Conservation (phyloP, 2,113 vertebrate genomes). For the Mugil cephalus region DNA sequence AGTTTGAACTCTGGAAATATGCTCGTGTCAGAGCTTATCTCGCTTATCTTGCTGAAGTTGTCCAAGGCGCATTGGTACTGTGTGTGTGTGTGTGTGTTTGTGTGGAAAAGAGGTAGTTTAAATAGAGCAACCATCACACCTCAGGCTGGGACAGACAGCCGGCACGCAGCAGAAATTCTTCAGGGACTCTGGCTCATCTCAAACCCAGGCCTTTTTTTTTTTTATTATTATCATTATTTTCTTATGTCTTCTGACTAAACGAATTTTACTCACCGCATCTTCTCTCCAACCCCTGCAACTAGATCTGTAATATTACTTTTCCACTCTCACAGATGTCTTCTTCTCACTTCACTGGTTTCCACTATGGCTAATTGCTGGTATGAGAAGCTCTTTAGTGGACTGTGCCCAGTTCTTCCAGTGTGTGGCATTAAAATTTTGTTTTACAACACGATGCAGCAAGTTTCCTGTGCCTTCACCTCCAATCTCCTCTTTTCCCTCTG, state of each 20-base stretch:
- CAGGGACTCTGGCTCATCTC: conserved; percentile 41
- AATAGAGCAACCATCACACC: conserved; percentile 51
- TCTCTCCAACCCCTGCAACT: conserved; percentile 12
- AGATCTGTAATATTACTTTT: conserved; percentile 31
- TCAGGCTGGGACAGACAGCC: conserved; percentile 43
- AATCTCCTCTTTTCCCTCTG: neutral
- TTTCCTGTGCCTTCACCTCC: conserved; percentile 27
- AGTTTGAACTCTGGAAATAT: conserved; percentile 68
- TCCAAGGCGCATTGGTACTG: conserved; percentile 52
- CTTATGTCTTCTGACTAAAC: conserved; percentile 14
- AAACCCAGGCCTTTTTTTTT: conserved; percentile 12
- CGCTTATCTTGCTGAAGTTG: conserved; percentile 58
- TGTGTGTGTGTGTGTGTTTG: conserved; percentile 6
- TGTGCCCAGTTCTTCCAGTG: neutral
- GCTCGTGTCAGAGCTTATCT: conserved; percentile 61
- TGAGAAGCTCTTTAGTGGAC: conserved; percentile 8
- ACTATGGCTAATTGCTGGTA: conserved; percentile 30
- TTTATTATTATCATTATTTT: neutral
- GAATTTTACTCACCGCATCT: conserved; percentile 7
- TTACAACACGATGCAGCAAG: conserved; percentile 10
- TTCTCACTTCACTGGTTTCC: conserved; percentile 19
- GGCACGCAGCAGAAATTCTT: conserved; percentile 32
- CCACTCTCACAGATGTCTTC: conserved; percentile 24
- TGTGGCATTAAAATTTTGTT: neutral
- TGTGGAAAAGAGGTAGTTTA: conserved; percentile 38